These are phyloP conservation scores for Austrofundulus limnaeus DNA, from an alignment of 2,113 vertebrate genomes.

Conservation along the genomic window DNA sequence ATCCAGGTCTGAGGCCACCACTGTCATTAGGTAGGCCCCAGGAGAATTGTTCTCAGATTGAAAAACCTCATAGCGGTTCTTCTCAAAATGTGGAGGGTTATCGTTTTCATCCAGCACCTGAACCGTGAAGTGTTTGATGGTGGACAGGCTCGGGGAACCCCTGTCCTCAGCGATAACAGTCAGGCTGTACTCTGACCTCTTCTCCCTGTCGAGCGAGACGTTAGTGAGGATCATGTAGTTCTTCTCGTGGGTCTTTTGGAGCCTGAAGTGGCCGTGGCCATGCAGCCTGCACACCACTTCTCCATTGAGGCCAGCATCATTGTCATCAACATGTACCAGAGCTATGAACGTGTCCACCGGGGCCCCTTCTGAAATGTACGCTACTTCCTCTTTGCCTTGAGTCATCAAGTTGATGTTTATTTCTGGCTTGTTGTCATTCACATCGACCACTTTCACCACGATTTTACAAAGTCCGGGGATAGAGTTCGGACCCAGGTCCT, in stretches of 20 bases:
- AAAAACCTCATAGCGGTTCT: slow-evolving; percentile 91
- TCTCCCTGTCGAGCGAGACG: slow-evolving; percentile 91
- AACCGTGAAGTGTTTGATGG: slow-evolving; percentile 94
- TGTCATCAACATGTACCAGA: slow-evolving; percentile 92
- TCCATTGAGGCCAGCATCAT: slow-evolving; percentile 90
- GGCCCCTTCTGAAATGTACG: slow-evolving; percentile 91
- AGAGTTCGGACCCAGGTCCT: slow-evolving; percentile 95
- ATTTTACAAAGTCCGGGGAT: slow-evolving; percentile 97
- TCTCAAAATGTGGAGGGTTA: slow-evolving; percentile 93
- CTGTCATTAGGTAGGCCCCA: slow-evolving; percentile 90
- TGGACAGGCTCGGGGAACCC: slow-evolving; percentile 91
- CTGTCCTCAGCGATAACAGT: slow-evolving; percentile 94
- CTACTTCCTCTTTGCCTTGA: slow-evolving; percentile 90
- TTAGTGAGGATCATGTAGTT: slow-evolving; percentile 98
- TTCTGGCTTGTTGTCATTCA: slow-evolving; percentile 97
- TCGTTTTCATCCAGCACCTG: slow-evolving; percentile 95
- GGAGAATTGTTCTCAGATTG: slow-evolving; percentile 96
- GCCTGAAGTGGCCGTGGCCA: slow-evolving; percentile 93
- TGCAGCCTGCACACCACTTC: slow-evolving; percentile 91
- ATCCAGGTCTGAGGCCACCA: slow-evolving; percentile 92
- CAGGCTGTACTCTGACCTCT: slow-evolving; percentile 93
- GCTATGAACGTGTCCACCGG: slow-evolving; percentile 93
- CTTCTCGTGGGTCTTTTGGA: slow-evolving; percentile 94
- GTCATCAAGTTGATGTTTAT: slow-evolving; percentile 96
- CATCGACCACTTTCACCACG: slow-evolving; percentile 91